A percentile compares a stretch with the other conserved stretches of the same genome.
Evolutionary conservation across 1,140 invertebrate species (phyloP).

Genomic region (Eumeta japonica): DNA sequence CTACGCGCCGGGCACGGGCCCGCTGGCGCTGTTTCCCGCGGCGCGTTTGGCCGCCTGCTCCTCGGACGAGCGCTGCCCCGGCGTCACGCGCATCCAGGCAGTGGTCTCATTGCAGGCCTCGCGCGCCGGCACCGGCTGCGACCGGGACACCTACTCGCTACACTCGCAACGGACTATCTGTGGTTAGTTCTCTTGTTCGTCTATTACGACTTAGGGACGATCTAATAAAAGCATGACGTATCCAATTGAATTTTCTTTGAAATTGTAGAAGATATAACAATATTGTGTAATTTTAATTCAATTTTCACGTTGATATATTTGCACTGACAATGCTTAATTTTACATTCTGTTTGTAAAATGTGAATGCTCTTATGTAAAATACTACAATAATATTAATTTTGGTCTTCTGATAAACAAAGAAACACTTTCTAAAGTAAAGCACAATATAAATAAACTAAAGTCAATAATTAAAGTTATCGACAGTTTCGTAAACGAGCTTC

Average conservation of each 20-base stretch:
- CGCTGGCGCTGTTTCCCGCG: conserved; percentile 75
- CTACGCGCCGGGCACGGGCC: conserved; percentile 82
- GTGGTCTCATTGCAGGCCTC: conserved; percentile 72
- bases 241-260: background rate
- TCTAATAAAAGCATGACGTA: background rate
- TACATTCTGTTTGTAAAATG: too few relatives aligned
- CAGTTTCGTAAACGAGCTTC: background rate
- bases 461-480: background rate
- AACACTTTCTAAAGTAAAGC: too few relatives aligned
- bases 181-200: conserved; percentile 57
- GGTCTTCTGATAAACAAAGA: too few relatives aligned
- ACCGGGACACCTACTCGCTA: conserved; percentile 87
- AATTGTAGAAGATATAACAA: background rate
- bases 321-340: too few relatives aligned
- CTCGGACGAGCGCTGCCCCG: conserved; percentile 69
- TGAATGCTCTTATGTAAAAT: too few relatives aligned
- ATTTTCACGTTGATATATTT: too few relatives aligned
- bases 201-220: background rate
- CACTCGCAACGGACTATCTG: conserved; percentile 87
- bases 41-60: conserved; percentile 87
- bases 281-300: too few relatives aligned
- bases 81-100: conserved; percentile 67
- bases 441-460: too few relatives aligned
- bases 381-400: too few relatives aligned
- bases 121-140: conserved; percentile 89